Conservation (phyloP, 1,140 invertebrate genomes). For the Plectrocnemia conspersa region DNA sequence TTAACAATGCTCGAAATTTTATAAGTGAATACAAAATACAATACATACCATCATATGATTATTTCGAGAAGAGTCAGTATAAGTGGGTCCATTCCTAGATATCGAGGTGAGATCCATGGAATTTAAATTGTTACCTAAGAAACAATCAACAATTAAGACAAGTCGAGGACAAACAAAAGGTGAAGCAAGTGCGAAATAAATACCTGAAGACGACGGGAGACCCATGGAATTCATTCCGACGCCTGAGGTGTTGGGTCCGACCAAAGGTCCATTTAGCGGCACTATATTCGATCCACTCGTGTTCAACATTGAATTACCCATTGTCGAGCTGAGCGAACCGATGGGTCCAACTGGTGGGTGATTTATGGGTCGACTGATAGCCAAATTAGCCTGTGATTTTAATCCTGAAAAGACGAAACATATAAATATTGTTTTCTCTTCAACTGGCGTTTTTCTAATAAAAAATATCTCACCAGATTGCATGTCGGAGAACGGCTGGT, state of each 20-base stretch:
- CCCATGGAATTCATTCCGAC: conserved; percentile 25
- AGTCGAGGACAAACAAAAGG: background rate
- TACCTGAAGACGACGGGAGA: conserved; percentile 26
- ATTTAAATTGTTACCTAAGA: conserved; percentile 43
- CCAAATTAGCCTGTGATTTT: conserved; percentile 20
- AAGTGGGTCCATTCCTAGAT: conserved; percentile 47
- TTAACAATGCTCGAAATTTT: background rate
- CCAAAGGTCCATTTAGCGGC: conserved; percentile 3
- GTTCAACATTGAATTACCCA: conserved; percentile 12
- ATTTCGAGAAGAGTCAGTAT: conserved; percentile 47
- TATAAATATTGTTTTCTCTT: background rate
- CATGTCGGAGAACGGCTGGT: conserved; percentile 36
- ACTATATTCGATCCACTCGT: conserved; percentile 1
- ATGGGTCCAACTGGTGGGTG: conserved; percentile 16
- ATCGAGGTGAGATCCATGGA: conserved; percentile 47
- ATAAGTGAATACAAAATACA: conserved; percentile 1
- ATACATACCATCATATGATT: conserved; percentile 46
- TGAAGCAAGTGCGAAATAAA: too few relatives aligned
- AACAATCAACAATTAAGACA: conserved; percentile 4
- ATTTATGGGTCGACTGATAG: conserved; percentile 18
- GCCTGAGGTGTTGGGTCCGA: conserved; percentile 1
- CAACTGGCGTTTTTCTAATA: background rate
- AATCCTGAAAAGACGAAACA: conserved; percentile 10
- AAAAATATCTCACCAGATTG: conserved; percentile 18
- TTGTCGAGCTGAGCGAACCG: conserved; percentile 11